A percentile compares a stretch with the other conserved stretches of the same genome.
These are phyloP conservation scores for Xerus inauris DNA, from an alignment of 2,113 vertebrate genomes.

Conservation along the genomic window DNA sequence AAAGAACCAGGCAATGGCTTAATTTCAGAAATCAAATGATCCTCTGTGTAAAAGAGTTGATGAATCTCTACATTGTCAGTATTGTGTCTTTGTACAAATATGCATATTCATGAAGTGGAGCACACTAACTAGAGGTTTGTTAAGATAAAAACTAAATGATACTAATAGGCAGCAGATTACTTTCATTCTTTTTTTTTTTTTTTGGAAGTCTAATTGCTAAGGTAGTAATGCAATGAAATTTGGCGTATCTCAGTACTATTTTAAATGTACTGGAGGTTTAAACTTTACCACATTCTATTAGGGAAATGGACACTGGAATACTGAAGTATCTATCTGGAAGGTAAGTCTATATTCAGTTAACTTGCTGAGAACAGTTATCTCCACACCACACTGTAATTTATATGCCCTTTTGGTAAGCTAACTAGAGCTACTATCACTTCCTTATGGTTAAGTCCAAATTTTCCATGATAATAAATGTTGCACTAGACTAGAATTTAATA, in stretches of 20 bases:
- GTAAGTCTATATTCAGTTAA: conserved; percentile 9
- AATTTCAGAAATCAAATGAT: not conserved
- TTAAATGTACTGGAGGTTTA: conserved; percentile 44
- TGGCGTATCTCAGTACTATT: conserved; percentile 49
- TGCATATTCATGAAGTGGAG: not conserved
- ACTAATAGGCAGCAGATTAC: not conserved
- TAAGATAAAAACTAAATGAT: not conserved
- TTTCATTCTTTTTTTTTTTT: not conserved
- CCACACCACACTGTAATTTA: conserved; percentile 60
- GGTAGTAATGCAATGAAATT: not conserved
- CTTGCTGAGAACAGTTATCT: conserved; percentile 49
- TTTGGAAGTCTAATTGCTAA: not conserved
- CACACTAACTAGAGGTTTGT: not conserved
- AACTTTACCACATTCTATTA: conserved; percentile 42
- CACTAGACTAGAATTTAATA: not conserved
- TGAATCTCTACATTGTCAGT: not conserved
- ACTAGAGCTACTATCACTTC: conserved; percentile 56
- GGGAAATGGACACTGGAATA: not conserved
- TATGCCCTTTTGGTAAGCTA: conserved; percentile 51
- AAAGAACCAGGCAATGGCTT: not conserved
- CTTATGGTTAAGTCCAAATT: conserved; percentile 48
- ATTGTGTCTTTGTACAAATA: not conserved
- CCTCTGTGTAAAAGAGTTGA: not conserved
- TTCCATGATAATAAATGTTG: not conserved
- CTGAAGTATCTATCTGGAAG: conserved; percentile 38